phyloP scores from a whole-genome alignment of 2,797 vertebrate species.

The Mormyrops boulengeri region DNA sequence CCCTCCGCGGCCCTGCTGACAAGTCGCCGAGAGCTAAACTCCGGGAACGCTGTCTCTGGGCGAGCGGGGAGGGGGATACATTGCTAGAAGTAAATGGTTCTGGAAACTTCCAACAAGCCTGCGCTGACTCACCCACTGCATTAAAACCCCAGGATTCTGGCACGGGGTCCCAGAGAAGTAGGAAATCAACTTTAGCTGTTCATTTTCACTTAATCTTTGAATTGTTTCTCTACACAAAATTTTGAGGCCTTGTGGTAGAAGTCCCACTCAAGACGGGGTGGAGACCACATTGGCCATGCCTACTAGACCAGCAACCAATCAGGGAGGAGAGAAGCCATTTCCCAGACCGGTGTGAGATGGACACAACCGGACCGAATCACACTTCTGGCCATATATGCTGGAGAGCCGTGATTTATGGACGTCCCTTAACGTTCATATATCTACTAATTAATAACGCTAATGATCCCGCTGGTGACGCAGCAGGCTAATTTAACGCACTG shows the following conservation, averaged over 20 bases:
- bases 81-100: background rate
- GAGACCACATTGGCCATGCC: background rate
- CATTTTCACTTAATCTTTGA: background rate
- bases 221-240: background rate
- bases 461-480: background rate
- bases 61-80: background rate
- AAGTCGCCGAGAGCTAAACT: background rate
- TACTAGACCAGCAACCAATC: background rate
- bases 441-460: constrained; percentile 16
- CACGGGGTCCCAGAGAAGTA: background rate
- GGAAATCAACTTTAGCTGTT: background rate
- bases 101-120: background rate
- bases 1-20: background rate
- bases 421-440: background rate
- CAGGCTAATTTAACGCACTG: constrained; percentile 3
- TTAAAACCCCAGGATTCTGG: background rate
- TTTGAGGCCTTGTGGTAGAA: background rate
- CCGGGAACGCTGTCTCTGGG: background rate
- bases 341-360: background rate
- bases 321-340: background rate
- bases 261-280: background rate
- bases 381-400: background rate
- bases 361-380: background rate
- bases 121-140: background rate
- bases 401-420: background rate